Conservation (phyloP, 2,888 invertebrate genomes). For the Oligia fasciuncula region DNA sequence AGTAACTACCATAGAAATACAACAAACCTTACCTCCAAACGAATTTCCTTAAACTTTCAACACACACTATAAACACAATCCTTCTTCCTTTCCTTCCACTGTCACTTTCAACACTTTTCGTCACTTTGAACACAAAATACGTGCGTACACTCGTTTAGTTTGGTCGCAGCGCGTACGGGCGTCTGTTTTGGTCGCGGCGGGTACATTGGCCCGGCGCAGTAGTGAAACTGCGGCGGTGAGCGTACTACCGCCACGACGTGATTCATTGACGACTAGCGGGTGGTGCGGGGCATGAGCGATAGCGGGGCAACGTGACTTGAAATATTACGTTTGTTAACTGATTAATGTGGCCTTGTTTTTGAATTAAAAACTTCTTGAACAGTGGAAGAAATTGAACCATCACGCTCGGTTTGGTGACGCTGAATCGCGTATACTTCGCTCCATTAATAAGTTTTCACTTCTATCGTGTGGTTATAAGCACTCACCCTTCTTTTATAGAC, state of each 20-base stretch:
- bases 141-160: not conserved
- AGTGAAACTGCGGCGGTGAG: slow-evolving; percentile 64
- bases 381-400: not conserved
- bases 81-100: slow-evolving; percentile 5
- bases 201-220: slow-evolving; percentile 63
- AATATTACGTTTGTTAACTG: not conserved
- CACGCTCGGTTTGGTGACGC: not conserved
- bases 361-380: not conserved
- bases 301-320: slow-evolving; percentile 16
- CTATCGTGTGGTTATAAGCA: not conserved
- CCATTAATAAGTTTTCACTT: not conserved
- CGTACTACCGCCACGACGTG: slow-evolving; percentile 60
- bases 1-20: not conserved
- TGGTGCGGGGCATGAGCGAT: slow-evolving; percentile 12
- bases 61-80: slow-evolving; percentile 18
- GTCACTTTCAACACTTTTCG: slow-evolving; percentile 17
- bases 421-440: not conserved
- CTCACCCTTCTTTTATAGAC: not conserved
- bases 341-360: too few species aligned
- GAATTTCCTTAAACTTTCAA: slow-evolving; percentile 42
- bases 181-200: slow-evolving; percentile 37
- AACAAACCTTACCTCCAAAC: slow-evolving; percentile 28
- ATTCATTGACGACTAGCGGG: slow-evolving; percentile 63
- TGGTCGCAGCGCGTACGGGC: not conserved
- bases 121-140: slow-evolving; percentile 11